Evolutionary conservation across 2,797 vertebrate species (phyloP), one percentile per base, ranked within the genome.

Genomic region (Erithacus rubecula): DNA sequence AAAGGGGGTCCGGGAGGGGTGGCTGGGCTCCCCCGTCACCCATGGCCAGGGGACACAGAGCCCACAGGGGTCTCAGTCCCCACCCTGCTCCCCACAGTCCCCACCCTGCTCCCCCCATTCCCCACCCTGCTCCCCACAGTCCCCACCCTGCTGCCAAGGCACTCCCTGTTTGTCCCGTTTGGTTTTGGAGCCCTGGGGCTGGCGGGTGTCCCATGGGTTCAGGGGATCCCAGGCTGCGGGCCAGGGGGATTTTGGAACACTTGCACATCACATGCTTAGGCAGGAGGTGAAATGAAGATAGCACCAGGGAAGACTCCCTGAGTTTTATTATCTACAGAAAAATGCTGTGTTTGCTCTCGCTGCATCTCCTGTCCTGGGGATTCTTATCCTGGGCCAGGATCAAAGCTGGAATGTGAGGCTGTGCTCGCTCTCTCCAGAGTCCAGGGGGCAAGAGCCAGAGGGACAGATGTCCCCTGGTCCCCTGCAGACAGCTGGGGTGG

Each of bases 281-380:
- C 56, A 26, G 72, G 71, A 78, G 76, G 53, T 51, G 18, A 58
- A 88, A 90, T 2, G 34, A 72, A 94, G 79, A 44, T 52, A 20
- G 65, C 49, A 27, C 9, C 16, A 67, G 51, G 36, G 55, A 34
- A 62, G 71, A 5, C 5, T 78, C 77, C 76, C 83, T 26, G 80
- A 37, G 39, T 15, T 96, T 96, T 96, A 96, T 96, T 96, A 15
- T 44, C 46, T 74, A 34, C 36, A 52, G 49, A 53, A 71, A 59
- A 62, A 51, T 13, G 26, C 11, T 3, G 1, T 2, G 27, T 9
- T 0, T 0, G 78, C 60, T 87, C 32, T 30, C 0, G 1, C 64
- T n/a, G 11, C 43, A 5, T 29, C 9, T 27, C 11, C 43, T 53
- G 29, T 21, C 12, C 3, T 0, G 20, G 56, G 55, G 63, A 29